These are phyloP conservation scores for Coenobita brevimanus DNA, from an alignment of 1,140 invertebrate species.

Conservation along the genomic window DNA sequence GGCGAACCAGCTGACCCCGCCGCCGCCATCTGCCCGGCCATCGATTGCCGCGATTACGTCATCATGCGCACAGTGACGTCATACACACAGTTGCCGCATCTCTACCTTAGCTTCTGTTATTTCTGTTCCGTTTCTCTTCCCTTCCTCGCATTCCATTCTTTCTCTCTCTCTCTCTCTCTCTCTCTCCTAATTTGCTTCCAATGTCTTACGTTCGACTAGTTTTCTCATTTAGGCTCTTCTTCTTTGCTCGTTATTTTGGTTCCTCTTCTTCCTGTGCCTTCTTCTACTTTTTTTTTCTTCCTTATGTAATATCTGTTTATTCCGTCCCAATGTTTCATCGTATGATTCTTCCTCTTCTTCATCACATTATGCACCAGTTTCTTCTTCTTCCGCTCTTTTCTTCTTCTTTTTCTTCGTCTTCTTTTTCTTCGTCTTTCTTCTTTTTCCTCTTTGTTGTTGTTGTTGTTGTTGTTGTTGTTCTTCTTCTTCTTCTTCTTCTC, in stretches of 20 bases:
- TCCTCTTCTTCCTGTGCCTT: not conserved
- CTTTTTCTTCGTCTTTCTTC: not conserved
- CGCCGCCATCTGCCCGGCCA: not conserved
- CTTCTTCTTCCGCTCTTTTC: not conserved
- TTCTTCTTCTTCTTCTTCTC: not conserved
- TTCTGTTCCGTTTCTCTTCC: not conserved
- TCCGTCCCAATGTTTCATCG: too few species aligned
- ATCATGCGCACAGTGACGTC: not conserved
- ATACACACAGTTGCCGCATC: too few species aligned
- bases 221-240: not conserved
- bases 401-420: not conserved
- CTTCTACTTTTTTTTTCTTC: not conserved
- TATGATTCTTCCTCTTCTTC: not conserved
- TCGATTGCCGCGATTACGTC: not conserved
- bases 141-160: not conserved
- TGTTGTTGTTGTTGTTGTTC: not conserved
- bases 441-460: not conserved
- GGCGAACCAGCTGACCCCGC: too few species aligned
- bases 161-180: not conserved
- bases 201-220: not conserved
- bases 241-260: not conserved
- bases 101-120: not conserved
- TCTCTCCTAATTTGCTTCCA: not conserved
- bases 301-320: not conserved
- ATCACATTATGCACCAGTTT: too few species aligned